These are phyloP conservation scores for Scrobipalpa costella DNA, from an alignment of 2,888 invertebrate genomes.

Conservation along the genomic window DNA sequence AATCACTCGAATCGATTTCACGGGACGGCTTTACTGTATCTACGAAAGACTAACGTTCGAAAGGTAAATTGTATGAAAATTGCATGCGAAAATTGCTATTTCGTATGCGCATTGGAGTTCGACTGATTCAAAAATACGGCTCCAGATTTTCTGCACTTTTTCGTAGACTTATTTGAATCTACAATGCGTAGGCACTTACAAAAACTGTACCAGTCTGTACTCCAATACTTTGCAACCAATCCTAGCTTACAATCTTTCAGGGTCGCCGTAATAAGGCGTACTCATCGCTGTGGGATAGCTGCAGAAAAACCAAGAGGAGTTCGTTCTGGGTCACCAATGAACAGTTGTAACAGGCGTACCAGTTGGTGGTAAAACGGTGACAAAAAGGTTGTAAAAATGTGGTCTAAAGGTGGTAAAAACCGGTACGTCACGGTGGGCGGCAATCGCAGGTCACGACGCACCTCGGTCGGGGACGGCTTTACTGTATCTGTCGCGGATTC, in stretches of 20 bases:
- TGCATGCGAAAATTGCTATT: no score
- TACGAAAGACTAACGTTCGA: no score
- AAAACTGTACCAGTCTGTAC: constrained; percentile 3
- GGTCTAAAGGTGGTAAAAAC: constrained; percentile 67
- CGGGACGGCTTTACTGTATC: no score
- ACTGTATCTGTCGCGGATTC: constrained; percentile 63
- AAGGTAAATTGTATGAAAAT: no score
- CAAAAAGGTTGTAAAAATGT: constrained; percentile 44
- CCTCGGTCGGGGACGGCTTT: constrained; percentile 48
- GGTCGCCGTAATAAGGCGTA: constrained; percentile 67
- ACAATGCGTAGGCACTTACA: not conserved
- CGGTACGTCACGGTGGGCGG: constrained; percentile 53
- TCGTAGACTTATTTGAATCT: not conserved
- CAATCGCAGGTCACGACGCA: constrained; percentile 67
- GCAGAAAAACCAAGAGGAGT: constrained; percentile 42
- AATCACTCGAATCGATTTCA: no score
- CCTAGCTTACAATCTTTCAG: constrained; percentile 48
- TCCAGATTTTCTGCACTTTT: no score
- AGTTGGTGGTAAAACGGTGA: no score
- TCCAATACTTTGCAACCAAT: constrained; percentile 30
- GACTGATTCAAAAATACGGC: no score
- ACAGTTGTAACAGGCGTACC: not conserved
- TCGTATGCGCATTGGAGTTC: no score
- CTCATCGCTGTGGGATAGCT: constrained; percentile 8
- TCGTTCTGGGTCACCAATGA: constrained; percentile 52